Evolutionary conservation across 2,113 vertebrate genomes (phyloP).

Genomic region (Aythya baeri): DNA sequence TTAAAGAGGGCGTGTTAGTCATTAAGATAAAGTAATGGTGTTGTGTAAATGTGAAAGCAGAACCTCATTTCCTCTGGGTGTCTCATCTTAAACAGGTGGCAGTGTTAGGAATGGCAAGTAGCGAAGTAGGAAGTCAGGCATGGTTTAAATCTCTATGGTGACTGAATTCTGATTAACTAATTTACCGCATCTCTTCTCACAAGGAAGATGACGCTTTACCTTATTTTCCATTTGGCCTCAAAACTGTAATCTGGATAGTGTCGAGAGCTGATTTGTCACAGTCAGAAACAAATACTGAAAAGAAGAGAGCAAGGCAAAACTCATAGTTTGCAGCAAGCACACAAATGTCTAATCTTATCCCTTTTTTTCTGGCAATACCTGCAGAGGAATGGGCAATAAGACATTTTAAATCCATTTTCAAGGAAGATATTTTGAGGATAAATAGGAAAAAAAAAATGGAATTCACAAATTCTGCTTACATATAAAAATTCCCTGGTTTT

Average conservation of each 20-base stretch:
- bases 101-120: background rate
- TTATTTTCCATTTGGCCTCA: background rate
- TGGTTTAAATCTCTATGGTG: background rate
- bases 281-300: background rate
- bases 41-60: constrained; percentile 26
- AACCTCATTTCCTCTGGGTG: background rate
- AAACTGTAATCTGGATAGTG: background rate
- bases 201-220: background rate
- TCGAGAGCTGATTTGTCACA: background rate
- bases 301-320: background rate
- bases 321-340: background rate
- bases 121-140: background rate
- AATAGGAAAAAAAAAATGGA: background rate
- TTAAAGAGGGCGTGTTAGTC: constrained; percentile 41
- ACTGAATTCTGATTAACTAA: background rate
- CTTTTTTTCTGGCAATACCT: background rate
- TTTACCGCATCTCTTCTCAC: background rate
- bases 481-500: background rate
- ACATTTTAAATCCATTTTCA: background rate
- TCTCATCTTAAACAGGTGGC: background rate
- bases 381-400: background rate
- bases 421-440: background rate
- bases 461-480: background rate
- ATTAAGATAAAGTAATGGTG: constrained; percentile 32
- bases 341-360: background rate